Conservation (phyloP, 2,888 invertebrate species). For the Phengaris alcon region DNA sequence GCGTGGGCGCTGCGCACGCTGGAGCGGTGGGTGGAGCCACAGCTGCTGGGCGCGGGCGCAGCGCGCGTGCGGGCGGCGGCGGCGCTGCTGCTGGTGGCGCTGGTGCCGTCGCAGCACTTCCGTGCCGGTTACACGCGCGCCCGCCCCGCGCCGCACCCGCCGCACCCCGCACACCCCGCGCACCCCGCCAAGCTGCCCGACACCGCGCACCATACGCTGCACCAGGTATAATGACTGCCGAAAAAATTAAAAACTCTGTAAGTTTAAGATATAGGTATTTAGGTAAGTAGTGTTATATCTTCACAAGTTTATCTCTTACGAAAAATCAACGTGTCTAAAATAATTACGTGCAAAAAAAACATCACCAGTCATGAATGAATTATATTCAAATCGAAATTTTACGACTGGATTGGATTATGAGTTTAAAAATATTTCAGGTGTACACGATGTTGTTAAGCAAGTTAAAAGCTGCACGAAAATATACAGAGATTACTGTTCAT, state of each 20-base stretch:
- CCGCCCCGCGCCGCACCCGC: constrained; percentile 71
- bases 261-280: too few species aligned
- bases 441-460: constrained; percentile 87
- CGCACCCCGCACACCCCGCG: constrained; percentile 68
- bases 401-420: neutral
- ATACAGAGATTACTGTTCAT: constrained; percentile 91
- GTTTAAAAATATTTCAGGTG: constrained; percentile 71
- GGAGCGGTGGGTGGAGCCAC: constrained; percentile 94
- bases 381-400: too few species aligned
- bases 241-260: too few species aligned
- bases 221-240: constrained; percentile 56
- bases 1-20: constrained; percentile 95
- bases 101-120: constrained; percentile 95
- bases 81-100: constrained; percentile 91
- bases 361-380: too few species aligned
- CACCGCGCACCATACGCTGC: constrained; percentile 77
- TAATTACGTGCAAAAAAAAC: too few species aligned
- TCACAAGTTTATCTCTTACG: too few species aligned
- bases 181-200: constrained; percentile 58
- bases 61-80: constrained; percentile 92
- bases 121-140: constrained; percentile 89
- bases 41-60: constrained; percentile 90
- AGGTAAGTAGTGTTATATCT: too few species aligned
- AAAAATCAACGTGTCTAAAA: too few species aligned
- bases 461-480: constrained; percentile 90